Evolutionary conservation across 2,113 vertebrate genomes (phyloP).

Genomic region (Trochalopteron elliotii): DNA sequence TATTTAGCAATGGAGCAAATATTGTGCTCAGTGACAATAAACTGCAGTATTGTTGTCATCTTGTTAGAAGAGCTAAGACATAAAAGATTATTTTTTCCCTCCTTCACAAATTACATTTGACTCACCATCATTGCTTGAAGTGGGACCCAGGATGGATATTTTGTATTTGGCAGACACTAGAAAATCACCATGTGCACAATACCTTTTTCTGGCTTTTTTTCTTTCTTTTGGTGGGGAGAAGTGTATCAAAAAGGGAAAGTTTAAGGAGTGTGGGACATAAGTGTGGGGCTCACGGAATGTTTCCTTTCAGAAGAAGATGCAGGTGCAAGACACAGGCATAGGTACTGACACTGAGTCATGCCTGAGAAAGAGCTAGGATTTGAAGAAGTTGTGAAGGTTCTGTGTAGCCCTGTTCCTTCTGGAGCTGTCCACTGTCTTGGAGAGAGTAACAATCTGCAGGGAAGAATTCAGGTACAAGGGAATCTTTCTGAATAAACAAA

Average conservation of each 20-base stretch:
- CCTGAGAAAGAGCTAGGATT: neutral
- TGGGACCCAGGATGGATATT: neutral
- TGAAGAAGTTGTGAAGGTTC: neutral
- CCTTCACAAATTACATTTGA: fast-evolving
- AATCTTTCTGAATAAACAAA: neutral
- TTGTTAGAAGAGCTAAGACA: neutral
- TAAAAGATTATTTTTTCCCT: neutral
- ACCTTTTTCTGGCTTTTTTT: neutral
- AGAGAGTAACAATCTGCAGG: neutral
- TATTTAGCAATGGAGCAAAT: neutral
- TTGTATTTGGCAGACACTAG: neutral
- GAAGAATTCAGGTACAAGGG: neutral
- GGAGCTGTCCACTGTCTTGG: neutral
- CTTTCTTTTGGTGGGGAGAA: neutral
- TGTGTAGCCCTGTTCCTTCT: neutral
- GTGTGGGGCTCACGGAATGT: neutral
- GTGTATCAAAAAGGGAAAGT: neutral
- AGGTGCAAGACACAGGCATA: neutral
- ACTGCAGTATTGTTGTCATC: neutral
- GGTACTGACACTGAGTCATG: neutral
- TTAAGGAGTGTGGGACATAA: neutral
- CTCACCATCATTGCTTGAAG: neutral
- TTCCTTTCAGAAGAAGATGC: neutral
- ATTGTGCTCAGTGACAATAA: neutral
- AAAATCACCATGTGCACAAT: neutral